These are phyloP conservation scores for Meliscaeva auricollis DNA, from an alignment of 2,888 invertebrate genomes.

Conservation along the genomic window DNA sequence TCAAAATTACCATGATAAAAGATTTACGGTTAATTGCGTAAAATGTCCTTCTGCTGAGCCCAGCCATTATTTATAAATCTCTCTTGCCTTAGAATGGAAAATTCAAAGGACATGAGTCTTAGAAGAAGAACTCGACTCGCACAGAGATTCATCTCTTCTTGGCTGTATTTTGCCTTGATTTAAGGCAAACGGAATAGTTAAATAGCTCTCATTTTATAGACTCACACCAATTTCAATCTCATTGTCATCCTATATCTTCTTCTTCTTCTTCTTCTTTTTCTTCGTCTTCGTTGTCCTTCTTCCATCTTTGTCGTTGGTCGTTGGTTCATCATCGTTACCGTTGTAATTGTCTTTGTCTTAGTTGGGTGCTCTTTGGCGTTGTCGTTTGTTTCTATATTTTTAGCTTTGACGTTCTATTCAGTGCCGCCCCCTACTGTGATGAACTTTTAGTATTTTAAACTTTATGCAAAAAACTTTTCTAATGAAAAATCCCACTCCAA, in stretches of 20 bases:
- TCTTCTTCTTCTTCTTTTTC: not conserved
- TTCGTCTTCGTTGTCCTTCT: not conserved
- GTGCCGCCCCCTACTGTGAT: conserved; percentile 36
- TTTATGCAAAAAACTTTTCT: conserved; percentile 73
- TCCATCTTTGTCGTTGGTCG: conserved; percentile 9
- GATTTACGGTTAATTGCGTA: conserved; percentile 53
- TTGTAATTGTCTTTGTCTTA: conserved; percentile 1
- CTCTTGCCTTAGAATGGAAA: not conserved
- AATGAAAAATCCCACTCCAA: conserved; percentile 65
- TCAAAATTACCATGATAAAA: conserved; percentile 66
- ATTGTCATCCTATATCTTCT: no score
- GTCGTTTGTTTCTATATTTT: not conserved
- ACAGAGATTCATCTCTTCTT: conserved; percentile 5
- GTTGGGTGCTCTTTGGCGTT: not conserved
- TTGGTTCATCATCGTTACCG: not conserved
- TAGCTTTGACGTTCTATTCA: not conserved
- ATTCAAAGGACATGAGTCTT: conserved; percentile 51
- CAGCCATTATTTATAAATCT: conserved; percentile 44
- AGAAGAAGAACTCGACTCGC: conserved; percentile 47
- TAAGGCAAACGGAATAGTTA: conserved; percentile 22
- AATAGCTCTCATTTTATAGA: conserved; percentile 23
- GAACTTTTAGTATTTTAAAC: conserved; percentile 65
- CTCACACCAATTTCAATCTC: conserved; percentile 1
- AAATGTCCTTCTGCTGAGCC: conserved; percentile 44
- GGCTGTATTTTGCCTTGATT: conserved; percentile 14